Evolutionary conservation across 2,888 invertebrate genomes (phyloP), one percentile per base, ranked within the genome.

Genomic region (Drosophila mimetica): DNA sequence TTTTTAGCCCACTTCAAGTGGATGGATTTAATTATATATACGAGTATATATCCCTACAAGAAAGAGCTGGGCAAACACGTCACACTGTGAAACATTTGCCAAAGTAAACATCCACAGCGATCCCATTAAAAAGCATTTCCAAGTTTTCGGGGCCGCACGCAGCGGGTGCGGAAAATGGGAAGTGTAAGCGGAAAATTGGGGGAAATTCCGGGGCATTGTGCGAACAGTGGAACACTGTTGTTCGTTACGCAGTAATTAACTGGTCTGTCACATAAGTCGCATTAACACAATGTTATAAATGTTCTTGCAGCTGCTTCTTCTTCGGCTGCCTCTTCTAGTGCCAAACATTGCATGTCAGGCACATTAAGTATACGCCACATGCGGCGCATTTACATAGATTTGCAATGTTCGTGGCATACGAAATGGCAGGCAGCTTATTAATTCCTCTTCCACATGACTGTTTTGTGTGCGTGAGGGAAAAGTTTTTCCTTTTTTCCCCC

Each of bases 191-290:
- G 65, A 61, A 60, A 44, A 42, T 44, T 39, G 4, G 37, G 42
- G 60, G 42, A 16, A 11, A 42, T 16, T n/a, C 37, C 4, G 8
- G 11, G 37, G 25, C 14, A n/a, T 20, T 54, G 28, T 20, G 52
- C 18, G 42, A 48, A 22, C 22, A 32, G 42, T 46, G 52, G 36
- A 47, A 20, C 28, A 36, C 36, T 54, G 66, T 63, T 65, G 30
- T 63, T 65, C 34, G 65, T 11, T 61, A 57, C 16, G 46, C 69
- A 57, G 84, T 86, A 84, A 88, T 84, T 84, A 84, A 88, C 84
- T 84, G 76, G 70, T 85, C 81, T 88, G 88, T 88, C 88, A 88
- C 86, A 84, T 78, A 81, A 84, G 79, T 86, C 82, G 88, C 88
- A 87, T 88, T 86, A 88, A 88, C 84, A 84, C 85, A 83, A 84